Percentiles rank a stretch among this genome's conserved stretches.
Conservation (phyloP, 2,888 invertebrate genomes). For the Tipula vernalis region DNA sequence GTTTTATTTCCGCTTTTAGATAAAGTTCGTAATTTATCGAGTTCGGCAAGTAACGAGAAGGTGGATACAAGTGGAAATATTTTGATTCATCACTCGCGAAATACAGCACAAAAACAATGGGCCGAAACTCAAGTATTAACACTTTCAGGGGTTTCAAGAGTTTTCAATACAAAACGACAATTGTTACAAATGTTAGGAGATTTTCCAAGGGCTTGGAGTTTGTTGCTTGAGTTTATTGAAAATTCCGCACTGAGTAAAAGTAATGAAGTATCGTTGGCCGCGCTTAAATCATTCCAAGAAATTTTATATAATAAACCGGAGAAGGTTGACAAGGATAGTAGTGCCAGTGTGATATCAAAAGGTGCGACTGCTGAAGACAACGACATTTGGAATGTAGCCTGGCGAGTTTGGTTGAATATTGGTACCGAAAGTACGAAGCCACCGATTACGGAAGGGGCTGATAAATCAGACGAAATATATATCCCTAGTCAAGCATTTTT, state of each 20-base stretch:
- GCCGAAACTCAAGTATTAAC: constrained; percentile 93
- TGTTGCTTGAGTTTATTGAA: constrained; percentile 87
- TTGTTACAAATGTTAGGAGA: constrained; percentile 74
- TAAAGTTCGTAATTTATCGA: constrained; percentile 63
- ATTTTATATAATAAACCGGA: constrained; percentile 59
- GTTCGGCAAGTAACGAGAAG: constrained; percentile 49
- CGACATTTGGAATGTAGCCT: constrained; percentile 67
- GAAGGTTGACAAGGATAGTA: constrained; percentile 34
- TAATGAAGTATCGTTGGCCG: constrained; percentile 91
- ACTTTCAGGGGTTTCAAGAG: constrained; percentile 81
- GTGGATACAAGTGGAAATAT: constrained; percentile 89
- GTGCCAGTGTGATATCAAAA: constrained; percentile 52
- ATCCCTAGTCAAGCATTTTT: constrained; percentile 89
- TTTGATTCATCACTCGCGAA: constrained; percentile 93
- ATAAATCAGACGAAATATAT: constrained; percentile 48
- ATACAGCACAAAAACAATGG: constrained; percentile 99
- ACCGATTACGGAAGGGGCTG: constrained; percentile 29
- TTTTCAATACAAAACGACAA: constrained; percentile 83
- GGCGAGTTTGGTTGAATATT: constrained; percentile 80
- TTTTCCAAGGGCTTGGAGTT: constrained; percentile 87
- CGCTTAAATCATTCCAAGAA: constrained; percentile 94
- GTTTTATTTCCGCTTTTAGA: constrained; percentile 91
- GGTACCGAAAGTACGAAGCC: constrained; percentile 66
- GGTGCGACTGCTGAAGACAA: constrained; percentile 34
- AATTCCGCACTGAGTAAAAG: constrained; percentile 84